These are phyloP conservation scores for Sterrhoptilus dennistouni DNA, from an alignment of 2,113 vertebrate species.

Conservation along the genomic window DNA sequence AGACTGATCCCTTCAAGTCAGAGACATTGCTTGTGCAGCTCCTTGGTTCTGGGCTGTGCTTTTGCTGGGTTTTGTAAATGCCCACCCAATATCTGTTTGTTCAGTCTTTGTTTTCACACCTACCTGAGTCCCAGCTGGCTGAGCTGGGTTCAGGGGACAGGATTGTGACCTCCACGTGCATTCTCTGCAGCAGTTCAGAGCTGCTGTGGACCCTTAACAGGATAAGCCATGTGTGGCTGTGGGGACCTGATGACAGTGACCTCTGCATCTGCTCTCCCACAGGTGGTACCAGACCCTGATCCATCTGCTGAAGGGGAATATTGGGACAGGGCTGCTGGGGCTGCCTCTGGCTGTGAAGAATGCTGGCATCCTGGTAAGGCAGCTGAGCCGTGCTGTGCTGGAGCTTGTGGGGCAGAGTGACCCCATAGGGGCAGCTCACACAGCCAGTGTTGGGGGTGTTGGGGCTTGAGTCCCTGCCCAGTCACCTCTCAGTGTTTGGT, in stretches of 20 bases:
- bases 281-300: constrained; percentile 93
- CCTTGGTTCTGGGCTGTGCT: neutral
- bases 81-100: neutral
- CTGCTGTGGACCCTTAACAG: neutral
- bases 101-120: neutral
- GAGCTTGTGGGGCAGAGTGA: neutral
- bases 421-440: neutral
- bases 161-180: neutral
- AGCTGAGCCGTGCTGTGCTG: neutral
- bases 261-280: neutral
- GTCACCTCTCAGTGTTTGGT: neutral
- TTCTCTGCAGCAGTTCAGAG: neutral
- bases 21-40: neutral
- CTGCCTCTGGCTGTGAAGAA: constrained; percentile 94
- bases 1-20: neutral
- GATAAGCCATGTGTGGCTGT: neutral
- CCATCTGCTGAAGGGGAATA: constrained; percentile 94
- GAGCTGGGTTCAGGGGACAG: neutral
- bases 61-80: neutral
- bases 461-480: neutral
- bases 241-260: neutral
- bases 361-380: constrained; percentile 91
- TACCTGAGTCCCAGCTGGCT: fast-evolving
- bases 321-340: constrained; percentile 91
- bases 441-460: neutral